Evolutionary conservation across 2,888 invertebrate genomes (phyloP).

Genomic region (Papilio gigon): DNA sequence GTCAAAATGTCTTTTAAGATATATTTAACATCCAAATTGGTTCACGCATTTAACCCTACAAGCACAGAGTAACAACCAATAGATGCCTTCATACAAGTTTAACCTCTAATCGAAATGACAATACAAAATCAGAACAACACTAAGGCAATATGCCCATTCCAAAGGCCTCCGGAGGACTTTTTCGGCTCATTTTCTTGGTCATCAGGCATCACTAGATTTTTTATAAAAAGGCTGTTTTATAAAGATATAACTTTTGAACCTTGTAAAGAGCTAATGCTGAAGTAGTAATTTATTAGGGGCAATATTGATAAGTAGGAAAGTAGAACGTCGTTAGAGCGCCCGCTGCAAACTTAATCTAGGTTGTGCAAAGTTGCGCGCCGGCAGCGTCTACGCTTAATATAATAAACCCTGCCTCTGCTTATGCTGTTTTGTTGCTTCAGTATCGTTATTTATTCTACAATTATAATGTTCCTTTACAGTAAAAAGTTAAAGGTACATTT

Average conservation of each 20-base stretch:
- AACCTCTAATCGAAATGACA: too few relatives aligned
- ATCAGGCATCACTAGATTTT: too few relatives aligned
- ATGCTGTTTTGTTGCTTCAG: conserved; percentile 3
- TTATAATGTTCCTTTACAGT: background rate
- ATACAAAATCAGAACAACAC: too few relatives aligned
- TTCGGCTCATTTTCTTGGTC: too few relatives aligned
- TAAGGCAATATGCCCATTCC: too few relatives aligned
- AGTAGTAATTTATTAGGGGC: conserved; percentile 5
- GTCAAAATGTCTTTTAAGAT: too few relatives aligned
- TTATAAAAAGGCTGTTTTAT: too few relatives aligned
- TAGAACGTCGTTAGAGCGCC: conserved; percentile 9
- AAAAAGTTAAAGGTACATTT: background rate
- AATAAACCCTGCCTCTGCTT: conserved; percentile 10
- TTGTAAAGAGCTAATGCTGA: background rate
- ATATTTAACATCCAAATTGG: too few relatives aligned
- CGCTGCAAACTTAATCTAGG: conserved; percentile 23
- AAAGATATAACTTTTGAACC: background rate
- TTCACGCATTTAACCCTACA: too few relatives aligned
- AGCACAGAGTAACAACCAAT: too few relatives aligned
- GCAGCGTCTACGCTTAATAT: conserved; percentile 11
- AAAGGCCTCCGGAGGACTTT: too few relatives aligned
- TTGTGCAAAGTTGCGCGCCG: conserved; percentile 24
- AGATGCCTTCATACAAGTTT: too few relatives aligned
- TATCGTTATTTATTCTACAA: conserved; percentile 9
- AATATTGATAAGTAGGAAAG: conserved; percentile 26